Evolutionary conservation across 2,113 vertebrate species (phyloP).

Genomic region (Xyrauchen texanus): DNA sequence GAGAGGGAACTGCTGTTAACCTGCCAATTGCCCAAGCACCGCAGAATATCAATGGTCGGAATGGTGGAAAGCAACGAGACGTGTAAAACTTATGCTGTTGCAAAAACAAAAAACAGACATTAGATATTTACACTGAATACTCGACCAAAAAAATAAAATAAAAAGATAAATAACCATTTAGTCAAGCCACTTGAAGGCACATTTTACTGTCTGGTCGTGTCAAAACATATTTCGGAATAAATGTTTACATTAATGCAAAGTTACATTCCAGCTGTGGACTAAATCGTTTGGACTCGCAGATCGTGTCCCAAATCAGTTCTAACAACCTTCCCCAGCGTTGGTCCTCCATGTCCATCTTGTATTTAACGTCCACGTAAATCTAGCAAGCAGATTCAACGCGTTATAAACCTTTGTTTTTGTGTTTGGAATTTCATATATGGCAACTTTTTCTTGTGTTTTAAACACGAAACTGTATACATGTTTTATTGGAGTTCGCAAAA

Average conservation of each 20-base stretch:
- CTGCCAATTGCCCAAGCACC: constrained; percentile 89
- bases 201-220: neutral
- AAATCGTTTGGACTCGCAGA: neutral
- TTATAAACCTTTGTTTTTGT: constrained; percentile 42
- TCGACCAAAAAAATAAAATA: too few species aligned
- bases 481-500: neutral
- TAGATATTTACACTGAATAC: neutral
- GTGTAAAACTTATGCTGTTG: neutral
- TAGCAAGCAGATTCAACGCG: constrained; percentile 77
- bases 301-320: constrained; percentile 46
- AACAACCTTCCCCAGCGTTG: constrained; percentile 50
- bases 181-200: too few species aligned
- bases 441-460: accelerated
- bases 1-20: constrained; percentile 79
- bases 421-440: accelerated
- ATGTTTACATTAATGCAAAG: too few species aligned
- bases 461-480: neutral
- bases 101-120: neutral
- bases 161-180: too few species aligned
- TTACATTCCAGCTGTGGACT: neutral
- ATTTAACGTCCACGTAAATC: constrained; percentile 77
- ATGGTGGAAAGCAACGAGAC: constrained; percentile 5
- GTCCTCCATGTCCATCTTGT: constrained; percentile 75
- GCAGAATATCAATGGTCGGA: constrained; percentile 71
- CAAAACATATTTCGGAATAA: neutral